phyloP scores from a whole-genome alignment of 37 sponge, comb jelly and placozoan species.

The Chondrosia reniformis region DNA sequence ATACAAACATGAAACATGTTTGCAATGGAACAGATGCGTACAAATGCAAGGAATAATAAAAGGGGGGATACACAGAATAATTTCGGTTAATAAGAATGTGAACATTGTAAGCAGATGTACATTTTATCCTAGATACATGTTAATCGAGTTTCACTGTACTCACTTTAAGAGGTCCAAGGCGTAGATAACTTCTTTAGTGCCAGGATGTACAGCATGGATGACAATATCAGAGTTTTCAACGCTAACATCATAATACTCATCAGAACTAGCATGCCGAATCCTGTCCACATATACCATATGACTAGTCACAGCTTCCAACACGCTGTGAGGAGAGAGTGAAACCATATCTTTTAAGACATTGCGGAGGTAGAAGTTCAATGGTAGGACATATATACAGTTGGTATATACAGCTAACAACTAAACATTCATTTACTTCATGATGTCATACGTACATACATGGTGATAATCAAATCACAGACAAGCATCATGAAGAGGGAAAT shows the following conservation, averaged over 20 bases:
- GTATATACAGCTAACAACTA: no score
- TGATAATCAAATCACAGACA: not conserved
- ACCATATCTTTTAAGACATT: no score
- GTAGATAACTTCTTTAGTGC: not conserved
- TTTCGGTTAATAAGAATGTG: no score
- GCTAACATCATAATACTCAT: conserved; percentile 3
- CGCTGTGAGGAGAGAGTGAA: not conserved
- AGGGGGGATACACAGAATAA: no score
- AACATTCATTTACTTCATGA: not conserved
- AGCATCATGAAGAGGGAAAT: not conserved
- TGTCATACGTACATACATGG: not conserved
- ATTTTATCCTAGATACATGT: no score
- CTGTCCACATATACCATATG: conserved; percentile 3
- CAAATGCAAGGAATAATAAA: no score
- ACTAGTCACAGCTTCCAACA: not conserved
- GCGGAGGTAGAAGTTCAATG: not conserved
- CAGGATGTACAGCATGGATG: conserved; percentile 10
- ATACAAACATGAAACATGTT: no score
- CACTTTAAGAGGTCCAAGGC: conserved; percentile 6
- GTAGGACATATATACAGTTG: not conserved
- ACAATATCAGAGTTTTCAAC: not conserved
- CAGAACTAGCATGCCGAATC: conserved; percentile 3
- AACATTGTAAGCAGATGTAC: no score
- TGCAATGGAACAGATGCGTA: no score
- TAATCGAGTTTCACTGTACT: no score